A percentile compares a stretch with the other conserved stretches of the same genome.
These are phyloP conservation scores for Nesidiocoris tenuis DNA, from an alignment of 2,888 invertebrate species.

Conservation along the genomic window DNA sequence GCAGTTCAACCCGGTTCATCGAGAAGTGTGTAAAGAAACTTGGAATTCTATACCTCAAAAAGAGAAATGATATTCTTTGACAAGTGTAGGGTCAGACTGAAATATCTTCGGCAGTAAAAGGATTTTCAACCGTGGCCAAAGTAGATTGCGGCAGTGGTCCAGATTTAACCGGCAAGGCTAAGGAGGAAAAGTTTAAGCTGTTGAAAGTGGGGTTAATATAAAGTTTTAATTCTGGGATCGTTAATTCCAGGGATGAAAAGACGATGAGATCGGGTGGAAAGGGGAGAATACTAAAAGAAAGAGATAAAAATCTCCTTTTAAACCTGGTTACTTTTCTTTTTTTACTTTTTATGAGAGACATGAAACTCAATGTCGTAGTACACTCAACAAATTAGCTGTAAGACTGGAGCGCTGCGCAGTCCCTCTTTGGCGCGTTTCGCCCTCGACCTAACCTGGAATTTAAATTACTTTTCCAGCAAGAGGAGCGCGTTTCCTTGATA, in stretches of 20 bases:
- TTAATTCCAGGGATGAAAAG: slow-evolving; percentile 15
- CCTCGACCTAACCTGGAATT: slow-evolving; percentile 17
- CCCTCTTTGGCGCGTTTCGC: neutral
- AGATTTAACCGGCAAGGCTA: slow-evolving; percentile 4
- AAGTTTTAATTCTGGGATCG: slow-evolving; percentile 29
- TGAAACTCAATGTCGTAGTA: slow-evolving; percentile 31
- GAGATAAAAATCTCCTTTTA: neutral
- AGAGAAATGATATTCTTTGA: no score
- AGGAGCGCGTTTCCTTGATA: neutral
- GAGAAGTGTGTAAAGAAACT: no score
- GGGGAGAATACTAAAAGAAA: neutral
- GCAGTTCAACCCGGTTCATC: no score
- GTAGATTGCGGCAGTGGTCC: neutral
- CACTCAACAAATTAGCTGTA: slow-evolving; percentile 34
- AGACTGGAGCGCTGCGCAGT: neutral
- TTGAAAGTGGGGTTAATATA: slow-evolving; percentile 27
- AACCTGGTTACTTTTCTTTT: neutral
- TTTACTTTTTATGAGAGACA: slow-evolving; percentile 11
- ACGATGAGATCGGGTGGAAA: slow-evolving; percentile 4
- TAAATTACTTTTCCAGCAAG: slow-evolving; percentile 22
- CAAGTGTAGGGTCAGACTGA: no score
- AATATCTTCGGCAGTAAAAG: neutral
- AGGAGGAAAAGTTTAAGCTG: slow-evolving; percentile 9
- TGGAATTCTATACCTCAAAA: no score
- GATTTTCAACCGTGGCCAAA: neutral